Conservation (phyloP, 2,113 vertebrate genomes). For the Trematocara zebra region DNA sequence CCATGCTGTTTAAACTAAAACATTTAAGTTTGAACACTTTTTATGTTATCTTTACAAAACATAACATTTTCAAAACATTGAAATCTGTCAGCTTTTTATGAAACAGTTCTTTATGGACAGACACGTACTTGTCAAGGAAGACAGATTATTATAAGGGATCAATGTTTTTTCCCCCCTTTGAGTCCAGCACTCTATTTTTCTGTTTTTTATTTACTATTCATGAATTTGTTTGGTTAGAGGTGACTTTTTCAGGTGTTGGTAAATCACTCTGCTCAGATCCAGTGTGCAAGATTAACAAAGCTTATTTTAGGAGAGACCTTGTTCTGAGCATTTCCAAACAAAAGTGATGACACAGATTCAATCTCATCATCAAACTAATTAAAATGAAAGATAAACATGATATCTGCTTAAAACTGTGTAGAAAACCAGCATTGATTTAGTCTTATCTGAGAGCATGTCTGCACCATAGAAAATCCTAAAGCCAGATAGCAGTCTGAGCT, state of each 20-base stretch:
- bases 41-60: not conserved
- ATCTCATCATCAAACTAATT: conserved; percentile 33
- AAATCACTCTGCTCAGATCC: not conserved
- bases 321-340: not conserved
- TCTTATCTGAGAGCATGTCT: conserved; percentile 50
- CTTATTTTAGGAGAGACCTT: not conserved
- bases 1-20: not conserved
- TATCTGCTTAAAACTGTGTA: conserved; percentile 36
- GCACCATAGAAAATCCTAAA: conserved; percentile 36
- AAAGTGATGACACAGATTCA: conserved; percentile 4
- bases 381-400: conserved; percentile 22
- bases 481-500: conserved; percentile 41
- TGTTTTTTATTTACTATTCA: not conserved
- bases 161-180: not conserved
- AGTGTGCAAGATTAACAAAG: not conserved
- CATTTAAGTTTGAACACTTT: not conserved
- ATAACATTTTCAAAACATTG: not conserved
- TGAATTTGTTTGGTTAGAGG: not conserved
- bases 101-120: not conserved
- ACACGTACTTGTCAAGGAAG: not conserved
- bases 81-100: not conserved
- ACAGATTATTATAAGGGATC: not conserved
- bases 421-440: conserved; percentile 44
- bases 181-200: not conserved
- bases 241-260: not conserved